A percentile compares a stretch with the other conserved stretches of the same genome.
Conservation (phyloP, 64 coral and sea anemone genomes). For the Pachyseris speciosa region DNA sequence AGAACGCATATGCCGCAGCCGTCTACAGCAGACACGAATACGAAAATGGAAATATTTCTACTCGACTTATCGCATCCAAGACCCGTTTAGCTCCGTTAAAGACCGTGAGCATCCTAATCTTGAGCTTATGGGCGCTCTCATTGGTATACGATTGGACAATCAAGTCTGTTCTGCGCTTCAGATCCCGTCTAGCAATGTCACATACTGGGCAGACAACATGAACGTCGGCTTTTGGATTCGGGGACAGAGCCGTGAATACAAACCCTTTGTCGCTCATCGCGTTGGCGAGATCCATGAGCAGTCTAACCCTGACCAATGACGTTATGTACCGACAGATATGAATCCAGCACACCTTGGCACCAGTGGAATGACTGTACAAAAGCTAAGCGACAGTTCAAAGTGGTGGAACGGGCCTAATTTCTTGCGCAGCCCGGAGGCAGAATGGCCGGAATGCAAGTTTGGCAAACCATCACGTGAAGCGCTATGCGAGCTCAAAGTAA, state of each 20-base stretch:
- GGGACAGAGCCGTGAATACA: slow-evolving; percentile 62
- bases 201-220: slow-evolving; percentile 72
- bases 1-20: slow-evolving; percentile 69
- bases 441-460: slow-evolving; percentile 67
- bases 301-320: slow-evolving; percentile 57
- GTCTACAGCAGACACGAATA: slow-evolving; percentile 57
- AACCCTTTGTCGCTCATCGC: slow-evolving; percentile 54
- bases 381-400: neutral
- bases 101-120: slow-evolving; percentile 63
- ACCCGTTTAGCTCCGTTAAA: slow-evolving; percentile 67
- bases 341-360: slow-evolving; percentile 62
- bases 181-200: slow-evolving; percentile 23
- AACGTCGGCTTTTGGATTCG: slow-evolving; percentile 27
- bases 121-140: slow-evolving; percentile 58
- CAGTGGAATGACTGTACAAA: slow-evolving; percentile 39
- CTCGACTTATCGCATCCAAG: slow-evolving; percentile 47
- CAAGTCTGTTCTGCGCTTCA: slow-evolving; percentile 40
- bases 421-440: neutral
- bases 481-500: neutral
- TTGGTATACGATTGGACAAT: slow-evolving; percentile 61
- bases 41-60: slow-evolving; percentile 8
- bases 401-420: slow-evolving; percentile 62
- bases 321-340: slow-evolving; percentile 62
- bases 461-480: neutral
- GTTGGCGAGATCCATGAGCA: slow-evolving; percentile 82